Evolutionary conservation across 1,140 invertebrate species (phyloP), one percentile per base, ranked within the genome.

Genomic region (Apis laboriosa): DNA sequence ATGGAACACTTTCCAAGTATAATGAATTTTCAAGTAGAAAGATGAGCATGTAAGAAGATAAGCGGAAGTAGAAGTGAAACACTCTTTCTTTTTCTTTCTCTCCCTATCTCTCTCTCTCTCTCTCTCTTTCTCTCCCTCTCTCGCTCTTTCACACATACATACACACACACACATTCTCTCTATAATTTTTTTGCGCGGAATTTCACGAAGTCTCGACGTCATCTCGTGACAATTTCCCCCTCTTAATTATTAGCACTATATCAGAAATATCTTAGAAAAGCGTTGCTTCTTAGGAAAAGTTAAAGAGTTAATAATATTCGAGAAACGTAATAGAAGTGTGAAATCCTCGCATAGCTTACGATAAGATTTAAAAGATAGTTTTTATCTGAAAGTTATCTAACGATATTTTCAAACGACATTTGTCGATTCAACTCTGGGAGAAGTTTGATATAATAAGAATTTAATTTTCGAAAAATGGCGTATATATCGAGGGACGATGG

Each of bases 21-120:
- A 60, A 56, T 71, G 53, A 86, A 61, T 28, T 19, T 64, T 28
- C 34, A 7, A 43, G 11, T 63, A 19, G 58, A 80, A 72, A 72
- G 67, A 60, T 51, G 55, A 70, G 77, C 53, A 61, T 34, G 28
- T 19, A 9, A 75, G 70, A 55, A 72, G 68, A 24, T 34, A 74
- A 74, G 55, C 72, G 55, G 8, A 43, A 34, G 13, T 13, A 43
- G 24, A 73, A 58, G n/a, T 28, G 34, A 77, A 49, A 53, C 56
- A 12, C 19, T 43, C 34, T 60, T 66, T 49, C 43, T 2, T 34
- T 34, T 34, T 34, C 34, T 43, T 43, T 43, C 34, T 43, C 5
- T 43, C 34, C 0, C 34, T 34, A 2, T 34, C 2, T 34, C 5
- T 68, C 2, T 51, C 8, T 34, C 5, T 68, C 2, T 51, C 8